Percentiles rank a stretch among this genome's conserved stretches.
phyloP scores from a whole-genome alignment of 1,140 invertebrate genomes.

The Macrosteles quadrilineatus region DNA sequence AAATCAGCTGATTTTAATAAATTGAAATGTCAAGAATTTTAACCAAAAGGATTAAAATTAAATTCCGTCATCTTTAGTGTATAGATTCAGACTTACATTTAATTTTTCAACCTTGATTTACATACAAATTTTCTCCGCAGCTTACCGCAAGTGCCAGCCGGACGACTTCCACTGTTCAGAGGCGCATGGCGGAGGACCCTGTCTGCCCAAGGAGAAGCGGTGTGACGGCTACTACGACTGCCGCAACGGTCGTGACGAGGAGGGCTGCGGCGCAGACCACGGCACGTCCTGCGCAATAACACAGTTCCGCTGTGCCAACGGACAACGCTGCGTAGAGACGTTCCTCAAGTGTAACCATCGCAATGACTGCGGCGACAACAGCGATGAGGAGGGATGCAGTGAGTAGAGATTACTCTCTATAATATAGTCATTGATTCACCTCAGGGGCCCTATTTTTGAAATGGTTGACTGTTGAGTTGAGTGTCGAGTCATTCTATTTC shows the following conservation, averaged over 20 bases:
- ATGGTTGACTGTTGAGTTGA: too few species aligned
- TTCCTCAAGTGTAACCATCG: constrained; percentile 83
- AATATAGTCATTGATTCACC: too few species aligned
- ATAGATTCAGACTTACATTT: too few species aligned
- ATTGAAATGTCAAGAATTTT: too few species aligned
- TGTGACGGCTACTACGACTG: constrained; percentile 91
- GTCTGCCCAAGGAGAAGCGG: constrained; percentile 81
- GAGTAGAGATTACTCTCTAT: constrained; percentile 50
- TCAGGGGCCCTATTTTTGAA: too few species aligned
- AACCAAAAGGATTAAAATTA: too few species aligned
- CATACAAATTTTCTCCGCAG: constrained; percentile 54
- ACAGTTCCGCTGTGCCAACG: constrained; percentile 86
- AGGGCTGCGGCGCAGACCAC: constrained; percentile 61
- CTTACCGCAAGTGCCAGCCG: constrained; percentile 79
- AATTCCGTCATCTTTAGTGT: too few species aligned
- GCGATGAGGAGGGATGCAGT: constrained; percentile 86
- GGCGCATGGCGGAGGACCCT: constrained; percentile 54
- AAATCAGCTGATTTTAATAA: too few species aligned
- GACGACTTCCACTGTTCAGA: constrained; percentile 71
- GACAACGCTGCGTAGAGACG: constrained; percentile 80
- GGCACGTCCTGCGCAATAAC: constrained; percentile 77
- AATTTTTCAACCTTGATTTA: not conserved
- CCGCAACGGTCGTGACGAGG: constrained; percentile 82
- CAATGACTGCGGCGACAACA: constrained; percentile 87
- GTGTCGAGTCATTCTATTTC: too few species aligned